Evolutionary conservation across 2,113 vertebrate species (phyloP), one percentile per base, ranked within the genome.

Genomic region (Hydropotes inermis): DNA sequence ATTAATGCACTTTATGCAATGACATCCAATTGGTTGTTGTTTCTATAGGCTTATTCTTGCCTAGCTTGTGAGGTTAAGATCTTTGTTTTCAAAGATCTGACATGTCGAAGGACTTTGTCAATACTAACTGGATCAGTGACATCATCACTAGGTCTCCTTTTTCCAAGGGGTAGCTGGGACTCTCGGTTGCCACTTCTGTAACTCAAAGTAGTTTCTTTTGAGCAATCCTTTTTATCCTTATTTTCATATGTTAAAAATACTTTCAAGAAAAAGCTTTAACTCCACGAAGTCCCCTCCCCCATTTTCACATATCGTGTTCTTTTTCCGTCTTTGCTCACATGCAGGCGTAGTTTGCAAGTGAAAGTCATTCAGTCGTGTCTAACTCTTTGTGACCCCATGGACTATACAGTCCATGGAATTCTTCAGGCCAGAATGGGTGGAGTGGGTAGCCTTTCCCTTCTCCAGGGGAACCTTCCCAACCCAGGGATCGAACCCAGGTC

Each of bases 1-100:
- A 3, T 1, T 4, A 10, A 45, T 13, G 43, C 16, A 21, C 15
- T 23, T 21, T 3, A 1, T 5, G 11, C 39, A 7, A 2, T 15
- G 13, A 7, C 52, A 61, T 30, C 33, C 19, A 43, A 4, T 11
- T 27, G 43, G 36, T 10, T 78, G 47, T 21, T 13, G 19, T 36
- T 79, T 55, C 79, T n/a, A 23, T n/a, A 36, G 13, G 23, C 11
- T 50, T 47, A 50, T 39, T 64, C 43, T 57, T 27, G 17, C 4
- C 8, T 28, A n/a, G 64, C 11, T 13, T 30, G 23, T 55, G 52
- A 82, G 25, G 11, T 10, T 9, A 54, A 27, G 8, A 60, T 39
- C 58, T 67, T 36, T 45, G n/a, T 57, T 67, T 79, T 57, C 45
- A 23, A 28, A 78, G 52, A 5, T 45, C 76, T 64, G 83, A 5